A percentile compares a stretch with the other conserved stretches of the same genome.
These are phyloP conservation scores for Elanoides forficatus DNA, from an alignment of 2,113 vertebrate genomes.

Conservation along the genomic window DNA sequence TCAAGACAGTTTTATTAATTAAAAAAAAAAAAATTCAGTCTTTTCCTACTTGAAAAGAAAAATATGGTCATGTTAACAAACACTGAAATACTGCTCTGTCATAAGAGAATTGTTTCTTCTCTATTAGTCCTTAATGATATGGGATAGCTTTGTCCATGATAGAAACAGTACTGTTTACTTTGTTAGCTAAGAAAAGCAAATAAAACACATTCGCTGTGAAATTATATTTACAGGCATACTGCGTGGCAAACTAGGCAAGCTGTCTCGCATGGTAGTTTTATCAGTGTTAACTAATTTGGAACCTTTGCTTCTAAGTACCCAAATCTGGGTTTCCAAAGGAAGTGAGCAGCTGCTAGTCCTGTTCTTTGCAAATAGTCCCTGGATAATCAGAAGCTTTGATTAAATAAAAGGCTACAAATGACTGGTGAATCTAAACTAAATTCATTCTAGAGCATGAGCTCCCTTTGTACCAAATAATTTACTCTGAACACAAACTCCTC, in stretches of 20 bases:
- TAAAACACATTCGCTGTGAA: background rate
- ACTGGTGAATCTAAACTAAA: background rate
- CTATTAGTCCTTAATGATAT: background rate
- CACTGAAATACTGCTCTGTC: background rate
- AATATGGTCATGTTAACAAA: background rate
- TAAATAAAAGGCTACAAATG: background rate
- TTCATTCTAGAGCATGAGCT: background rate
- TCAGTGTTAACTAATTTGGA: background rate
- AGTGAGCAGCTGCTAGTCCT: background rate
- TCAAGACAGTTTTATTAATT: background rate
- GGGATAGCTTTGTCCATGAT: background rate
- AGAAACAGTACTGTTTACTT: background rate
- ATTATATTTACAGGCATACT: background rate
- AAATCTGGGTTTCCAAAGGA: background rate
- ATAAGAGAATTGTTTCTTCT: background rate
- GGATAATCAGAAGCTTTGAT: background rate
- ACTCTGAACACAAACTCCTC: background rate
- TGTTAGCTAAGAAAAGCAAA: background rate
- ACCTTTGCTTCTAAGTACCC: background rate
- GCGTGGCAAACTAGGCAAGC: background rate
- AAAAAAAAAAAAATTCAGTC: background rate
- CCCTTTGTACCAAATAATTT: background rate
- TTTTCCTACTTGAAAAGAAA: background rate
- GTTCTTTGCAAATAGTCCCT: background rate
- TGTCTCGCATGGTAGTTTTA: background rate